Evolutionary conservation across 2,888 invertebrate species (phyloP), one percentile per base, ranked within the genome.

Genomic region (Kuschelorhynchus macadamiae): DNA sequence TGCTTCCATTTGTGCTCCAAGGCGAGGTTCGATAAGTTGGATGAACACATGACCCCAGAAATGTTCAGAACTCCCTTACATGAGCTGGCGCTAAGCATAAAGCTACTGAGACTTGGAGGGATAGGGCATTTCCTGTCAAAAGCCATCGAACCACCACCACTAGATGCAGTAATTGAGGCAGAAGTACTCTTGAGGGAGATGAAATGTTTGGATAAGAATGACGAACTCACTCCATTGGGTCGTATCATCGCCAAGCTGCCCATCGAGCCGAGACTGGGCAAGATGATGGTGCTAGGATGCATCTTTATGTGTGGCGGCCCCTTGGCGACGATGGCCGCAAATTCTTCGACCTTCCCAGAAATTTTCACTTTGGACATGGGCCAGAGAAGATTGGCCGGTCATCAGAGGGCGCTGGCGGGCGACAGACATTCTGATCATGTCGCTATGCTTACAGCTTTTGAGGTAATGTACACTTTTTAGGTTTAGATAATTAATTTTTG

Each of bases 161-260:
- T 98, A 71, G 98, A 98, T 85, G 97, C 98, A 21, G 97, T 99
- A 11, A 97, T 98, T 75, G 98, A 98, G 82, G 98, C 98, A 0
- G 97, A 98, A 85, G 71, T 83, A 4, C 75, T 84, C 36, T 80
- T 91, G 74, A 80, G 89, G 78, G 97, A 97, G 79, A 92, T 98
- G 89, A 94, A 95, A 79, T 98, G 98, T 74, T 85, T 99, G 74
- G 97, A 98, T 83, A 81, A 83, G 0, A 88, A 90, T 70, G 95
- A 97, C 81, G 94, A 96, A 72, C 84, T 99, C 67, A 99, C 98
- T 0, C 94, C 97, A 0, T 87, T 98, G 14, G 99, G 99, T 0
- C 89, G 91, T 70, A 96, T 98, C 71, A 86, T 99, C 7, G 98
- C 98, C 3, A 92, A 95, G 72, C 83, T 99, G 73, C 98, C 98